phyloP scores from a whole-genome alignment of 2,113 vertebrate genomes.

The Eupsittula cactorum region DNA sequence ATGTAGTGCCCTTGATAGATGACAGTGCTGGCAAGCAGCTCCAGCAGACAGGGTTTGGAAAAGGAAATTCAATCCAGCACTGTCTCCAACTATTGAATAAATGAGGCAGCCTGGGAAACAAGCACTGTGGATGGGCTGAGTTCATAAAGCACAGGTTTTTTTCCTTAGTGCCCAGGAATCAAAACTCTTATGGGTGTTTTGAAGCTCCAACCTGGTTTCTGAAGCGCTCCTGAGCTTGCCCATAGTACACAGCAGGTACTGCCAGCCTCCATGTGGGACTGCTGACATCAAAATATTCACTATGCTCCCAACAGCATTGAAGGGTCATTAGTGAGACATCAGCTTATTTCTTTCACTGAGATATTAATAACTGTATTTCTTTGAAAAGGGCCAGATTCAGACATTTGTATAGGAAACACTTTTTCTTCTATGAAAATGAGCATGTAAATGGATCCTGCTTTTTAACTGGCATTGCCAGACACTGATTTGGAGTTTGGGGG shows the following conservation, averaged over 20 bases:
- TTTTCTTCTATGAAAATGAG: background rate
- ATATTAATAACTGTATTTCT: background rate
- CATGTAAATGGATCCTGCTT: background rate
- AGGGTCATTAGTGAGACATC: background rate
- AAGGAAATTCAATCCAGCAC: slow-evolving; percentile 20
- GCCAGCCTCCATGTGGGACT: background rate
- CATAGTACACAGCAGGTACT: background rate
- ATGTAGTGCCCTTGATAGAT: slow-evolving; percentile 12
- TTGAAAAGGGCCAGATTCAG: background rate
- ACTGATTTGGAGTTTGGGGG: background rate
- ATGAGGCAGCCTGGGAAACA: slow-evolving; percentile 35
- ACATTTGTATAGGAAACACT: background rate
- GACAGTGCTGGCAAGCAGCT: slow-evolving; percentile 4
- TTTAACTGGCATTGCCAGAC: background rate
- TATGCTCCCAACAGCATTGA: background rate
- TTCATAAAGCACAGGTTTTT: background rate
- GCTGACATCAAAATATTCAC: background rate
- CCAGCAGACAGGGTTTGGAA: background rate
- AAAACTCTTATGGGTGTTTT: background rate
- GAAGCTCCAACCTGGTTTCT: background rate
- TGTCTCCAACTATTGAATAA: slow-evolving; percentile 30
- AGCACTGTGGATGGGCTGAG: slow-evolving; percentile 6
- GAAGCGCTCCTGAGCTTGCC: background rate
- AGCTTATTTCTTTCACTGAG: background rate
- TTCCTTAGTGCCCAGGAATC: background rate